phyloP scores from a whole-genome alignment of 2,888 invertebrate species.

The Rhorus exstirpatorius region DNA sequence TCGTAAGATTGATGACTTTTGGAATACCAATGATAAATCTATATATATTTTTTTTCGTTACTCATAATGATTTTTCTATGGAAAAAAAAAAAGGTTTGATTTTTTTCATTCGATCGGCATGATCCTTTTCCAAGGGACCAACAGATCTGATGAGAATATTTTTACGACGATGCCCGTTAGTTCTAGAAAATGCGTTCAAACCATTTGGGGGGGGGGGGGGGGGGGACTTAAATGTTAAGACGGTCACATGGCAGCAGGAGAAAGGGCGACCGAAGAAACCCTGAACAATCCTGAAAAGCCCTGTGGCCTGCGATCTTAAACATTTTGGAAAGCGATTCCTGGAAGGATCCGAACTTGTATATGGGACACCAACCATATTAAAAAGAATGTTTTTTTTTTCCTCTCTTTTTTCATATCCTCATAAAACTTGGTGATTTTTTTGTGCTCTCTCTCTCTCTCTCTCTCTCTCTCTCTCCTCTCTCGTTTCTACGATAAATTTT shows the following conservation, averaged over 20 bases:
- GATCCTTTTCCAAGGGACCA: too few species aligned
- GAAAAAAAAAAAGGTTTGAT: too few species aligned
- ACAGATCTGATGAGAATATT: too few species aligned
- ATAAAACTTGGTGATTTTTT: slow-evolving; percentile 19
- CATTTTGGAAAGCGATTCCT: slow-evolving; percentile 55
- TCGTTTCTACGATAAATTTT: too few species aligned
- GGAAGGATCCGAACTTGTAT: slow-evolving; percentile 55
- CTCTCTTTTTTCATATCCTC: slow-evolving; percentile 20
- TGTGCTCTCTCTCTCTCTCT: slow-evolving; percentile 24
- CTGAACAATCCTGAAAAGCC: slow-evolving; percentile 37
- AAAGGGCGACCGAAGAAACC: slow-evolving; percentile 4
- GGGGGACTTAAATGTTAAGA: not conserved
- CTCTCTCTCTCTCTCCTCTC: slow-evolving; percentile 28
- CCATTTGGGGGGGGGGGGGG: too few species aligned
- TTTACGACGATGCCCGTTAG: not conserved
- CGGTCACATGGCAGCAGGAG: not conserved
- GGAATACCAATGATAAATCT: too few species aligned
- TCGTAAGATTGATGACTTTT: too few species aligned
- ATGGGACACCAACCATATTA: slow-evolving; percentile 24
- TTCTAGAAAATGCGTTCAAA: slow-evolving; percentile 5
- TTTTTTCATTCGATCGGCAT: too few species aligned
- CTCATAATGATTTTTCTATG: too few species aligned
- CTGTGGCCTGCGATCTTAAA: slow-evolving; percentile 6
- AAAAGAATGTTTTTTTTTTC: slow-evolving; percentile 49
- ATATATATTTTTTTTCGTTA: too few species aligned